A percentile compares a stretch with the other conserved stretches of the same genome.
Conservation (phyloP, 2,113 vertebrate genomes). For the Hystrix brachyura region DNA sequence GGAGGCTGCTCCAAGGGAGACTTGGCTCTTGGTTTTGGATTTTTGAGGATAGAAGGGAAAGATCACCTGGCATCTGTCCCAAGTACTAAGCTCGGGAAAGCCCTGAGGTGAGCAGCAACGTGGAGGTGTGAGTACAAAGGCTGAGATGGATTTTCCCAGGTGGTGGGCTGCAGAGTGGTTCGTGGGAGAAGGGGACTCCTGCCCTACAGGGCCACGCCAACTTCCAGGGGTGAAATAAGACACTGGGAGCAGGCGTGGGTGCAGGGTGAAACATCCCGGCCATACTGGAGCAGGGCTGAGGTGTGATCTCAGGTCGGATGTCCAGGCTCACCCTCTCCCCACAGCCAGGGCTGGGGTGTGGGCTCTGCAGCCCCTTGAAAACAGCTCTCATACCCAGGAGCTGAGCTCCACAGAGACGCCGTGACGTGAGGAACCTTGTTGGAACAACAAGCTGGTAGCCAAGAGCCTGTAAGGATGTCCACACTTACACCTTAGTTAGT, state of each 20-base stretch:
- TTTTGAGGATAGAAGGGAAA: background rate
- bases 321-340: background rate
- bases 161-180: background rate
- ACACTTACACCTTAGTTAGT: accelerated
- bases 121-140: background rate
- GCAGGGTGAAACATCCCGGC: accelerated
- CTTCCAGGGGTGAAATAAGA: background rate
- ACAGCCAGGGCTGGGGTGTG: background rate
- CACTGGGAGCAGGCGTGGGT: no score
- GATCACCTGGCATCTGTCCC: background rate
- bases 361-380: background rate
- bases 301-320: background rate
- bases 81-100: background rate
- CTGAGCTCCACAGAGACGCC: background rate
- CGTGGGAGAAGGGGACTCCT: accelerated
- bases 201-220: accelerated
- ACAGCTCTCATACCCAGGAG: background rate
- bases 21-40: background rate
- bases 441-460: accelerated
- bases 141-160: accelerated
- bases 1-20: background rate
- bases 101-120: accelerated
- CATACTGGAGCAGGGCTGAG: accelerated
- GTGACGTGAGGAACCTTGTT: background rate
- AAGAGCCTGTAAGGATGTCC: accelerated